These are phyloP conservation scores for Callaeas wilsoni DNA, from an alignment of 2,113 vertebrate species.

Conservation along the genomic window DNA sequence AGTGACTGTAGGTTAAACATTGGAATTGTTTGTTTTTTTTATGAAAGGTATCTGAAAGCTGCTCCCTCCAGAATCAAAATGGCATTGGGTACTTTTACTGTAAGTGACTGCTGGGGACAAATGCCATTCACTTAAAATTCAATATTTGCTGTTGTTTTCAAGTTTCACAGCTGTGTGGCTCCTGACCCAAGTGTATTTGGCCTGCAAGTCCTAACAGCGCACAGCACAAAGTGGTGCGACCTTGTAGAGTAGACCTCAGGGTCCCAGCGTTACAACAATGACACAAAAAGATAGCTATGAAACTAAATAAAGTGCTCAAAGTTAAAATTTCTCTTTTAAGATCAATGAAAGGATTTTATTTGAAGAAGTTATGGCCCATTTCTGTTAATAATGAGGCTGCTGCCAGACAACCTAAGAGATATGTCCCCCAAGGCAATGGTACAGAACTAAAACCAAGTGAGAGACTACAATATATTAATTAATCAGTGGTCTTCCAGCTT, in stretches of 20 bases:
- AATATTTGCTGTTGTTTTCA: background rate
- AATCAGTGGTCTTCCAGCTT: background rate
- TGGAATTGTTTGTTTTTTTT: background rate
- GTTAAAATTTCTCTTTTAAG: conserved; percentile 31
- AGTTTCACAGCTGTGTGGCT: background rate
- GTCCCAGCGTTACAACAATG: background rate
- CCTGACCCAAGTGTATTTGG: background rate
- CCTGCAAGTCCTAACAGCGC: background rate
- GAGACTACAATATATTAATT: background rate
- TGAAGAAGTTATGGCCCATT: conserved; percentile 10
- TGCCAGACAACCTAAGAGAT: background rate
- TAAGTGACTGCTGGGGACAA: background rate
- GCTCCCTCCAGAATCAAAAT: background rate
- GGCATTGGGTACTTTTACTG: background rate
- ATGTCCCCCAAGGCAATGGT: background rate
- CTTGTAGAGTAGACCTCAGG: background rate
- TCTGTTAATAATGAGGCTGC: conserved; percentile 30
- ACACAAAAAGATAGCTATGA: background rate
- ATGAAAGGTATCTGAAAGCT: background rate
- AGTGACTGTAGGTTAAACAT: background rate
- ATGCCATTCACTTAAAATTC: background rate
- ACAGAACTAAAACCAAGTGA: background rate
- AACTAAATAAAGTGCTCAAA: conserved; percentile 3
- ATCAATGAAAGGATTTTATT: conserved; percentile 6
- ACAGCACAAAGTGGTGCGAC: background rate